A percentile compares a stretch with the other conserved stretches of the same genome.
These are phyloP conservation scores for Coturnix japonica DNA, from an alignment of 2,113 vertebrate genomes.

Conservation along the genomic window DNA sequence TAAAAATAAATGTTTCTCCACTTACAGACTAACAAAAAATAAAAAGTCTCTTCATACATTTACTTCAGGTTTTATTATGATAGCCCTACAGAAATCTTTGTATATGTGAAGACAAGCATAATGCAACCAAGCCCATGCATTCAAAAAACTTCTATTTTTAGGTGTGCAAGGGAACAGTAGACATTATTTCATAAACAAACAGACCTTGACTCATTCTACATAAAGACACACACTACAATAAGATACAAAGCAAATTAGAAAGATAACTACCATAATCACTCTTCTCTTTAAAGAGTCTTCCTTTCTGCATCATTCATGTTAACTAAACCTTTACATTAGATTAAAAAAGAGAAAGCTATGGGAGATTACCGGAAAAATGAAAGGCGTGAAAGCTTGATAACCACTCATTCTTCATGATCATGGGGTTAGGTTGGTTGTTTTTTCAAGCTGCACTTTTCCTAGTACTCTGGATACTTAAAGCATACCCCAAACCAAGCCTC, in stretches of 20 bases:
- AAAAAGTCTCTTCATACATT: background rate
- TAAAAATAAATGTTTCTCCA: background rate
- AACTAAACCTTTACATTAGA: background rate
- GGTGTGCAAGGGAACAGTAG: background rate
- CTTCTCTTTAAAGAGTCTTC: background rate
- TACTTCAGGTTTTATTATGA: background rate
- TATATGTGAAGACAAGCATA: background rate
- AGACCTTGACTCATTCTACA: background rate
- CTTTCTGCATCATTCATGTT: background rate
- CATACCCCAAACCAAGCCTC: background rate
- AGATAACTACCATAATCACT: background rate
- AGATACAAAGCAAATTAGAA: background rate
- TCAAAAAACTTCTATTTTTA: background rate
- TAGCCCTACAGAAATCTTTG: background rate
- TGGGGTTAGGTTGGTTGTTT: rapidly evolving
- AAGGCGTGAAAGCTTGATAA: background rate
- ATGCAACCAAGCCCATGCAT: rapidly evolving
- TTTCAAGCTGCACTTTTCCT: background rate
- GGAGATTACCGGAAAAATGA: background rate
- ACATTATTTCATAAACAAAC: background rate
- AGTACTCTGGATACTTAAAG: background rate
- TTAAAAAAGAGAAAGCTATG: background rate
- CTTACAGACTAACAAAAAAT: background rate
- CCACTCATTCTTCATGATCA: background rate
- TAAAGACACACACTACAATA: background rate